Evolutionary conservation across 2,888 invertebrate genomes (phyloP).

Genomic region (Diaprepes abbreviatus): DNA sequence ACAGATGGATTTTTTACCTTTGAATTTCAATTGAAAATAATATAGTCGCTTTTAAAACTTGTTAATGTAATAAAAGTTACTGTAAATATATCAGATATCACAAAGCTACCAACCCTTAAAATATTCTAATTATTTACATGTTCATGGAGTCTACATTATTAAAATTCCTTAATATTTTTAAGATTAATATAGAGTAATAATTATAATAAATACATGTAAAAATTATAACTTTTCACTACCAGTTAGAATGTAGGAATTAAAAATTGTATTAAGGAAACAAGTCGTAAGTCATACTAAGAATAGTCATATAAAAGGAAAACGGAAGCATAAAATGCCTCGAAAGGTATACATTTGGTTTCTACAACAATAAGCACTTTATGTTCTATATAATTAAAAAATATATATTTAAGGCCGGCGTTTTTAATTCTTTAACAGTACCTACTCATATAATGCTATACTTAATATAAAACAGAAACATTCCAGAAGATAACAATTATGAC

Average conservation of each 20-base stretch:
- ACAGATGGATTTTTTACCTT: no score
- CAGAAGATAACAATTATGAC: constrained; percentile 2
- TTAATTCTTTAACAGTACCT: not conserved
- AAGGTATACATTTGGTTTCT: constrained; percentile 8
- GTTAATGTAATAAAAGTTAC: no score
- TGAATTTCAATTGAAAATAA: no score
- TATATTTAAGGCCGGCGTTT: not conserved
- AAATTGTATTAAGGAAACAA: not conserved
- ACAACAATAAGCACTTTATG: constrained; percentile 14
- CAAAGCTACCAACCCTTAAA: no score
- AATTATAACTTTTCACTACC: no score
- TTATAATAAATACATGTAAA: no score
- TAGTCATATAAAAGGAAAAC: constrained; percentile 13
- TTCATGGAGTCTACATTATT: no score
- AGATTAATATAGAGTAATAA: no score
- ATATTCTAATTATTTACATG: no score
- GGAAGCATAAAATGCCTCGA: not conserved
- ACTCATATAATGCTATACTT: not conserved
- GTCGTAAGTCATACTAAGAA: not conserved
- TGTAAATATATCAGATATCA: no score
- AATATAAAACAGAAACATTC: constrained; percentile 2
- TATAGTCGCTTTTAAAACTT: no score
- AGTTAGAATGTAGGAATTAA: not conserved
- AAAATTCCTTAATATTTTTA: no score
- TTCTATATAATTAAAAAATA: constrained; percentile 3